Evolutionary conservation across 2,113 vertebrate species (phyloP), one percentile per base, ranked within the genome.

Genomic region (Pavo muticus): DNA sequence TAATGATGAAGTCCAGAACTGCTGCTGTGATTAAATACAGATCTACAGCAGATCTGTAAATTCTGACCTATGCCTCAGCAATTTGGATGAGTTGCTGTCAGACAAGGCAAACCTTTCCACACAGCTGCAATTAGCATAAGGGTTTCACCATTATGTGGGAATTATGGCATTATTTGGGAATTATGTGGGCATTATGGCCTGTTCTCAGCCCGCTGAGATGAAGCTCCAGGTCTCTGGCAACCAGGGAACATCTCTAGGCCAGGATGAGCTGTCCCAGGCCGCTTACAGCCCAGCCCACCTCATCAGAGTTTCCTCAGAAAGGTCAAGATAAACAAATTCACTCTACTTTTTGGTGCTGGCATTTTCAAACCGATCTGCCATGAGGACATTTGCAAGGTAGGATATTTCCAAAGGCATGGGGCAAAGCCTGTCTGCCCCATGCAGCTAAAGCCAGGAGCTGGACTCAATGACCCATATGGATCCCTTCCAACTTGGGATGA

Each of bases 201-300:
- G 17, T 29, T 76, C 16, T 59, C 47, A 57, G 48, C 32, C 52
- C 40, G 25, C 17, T 11, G 25, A 65, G 29, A 61, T 20, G 30
- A 52, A 65, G 0, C n/a, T 42, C 1, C 0, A 61, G 25, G 60
- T 64, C 42, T 42, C 2, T 0, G 17, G 14, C 2, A 4, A 9
- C 9, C 35, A 68, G 25, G 44, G 39, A 67, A 57, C 75, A 76
- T 32, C 19, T 67, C 50, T 37, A 32, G 10, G 2, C 10, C 47
- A 10, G 16, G 6, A 63, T 17, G 32, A 50, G 35, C n/a, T 50
- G 30, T 10, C 18, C 30, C 27, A 61, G 23, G 14, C 42, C 67
- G 18, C 3, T 45, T 48, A 52, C 27, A 32, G 8, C 37, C 19
- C 27, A 14, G 20, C 35, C 39, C 30, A 64, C 25, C 18, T 88